Conservation (phyloP, 2,888 invertebrate genomes). For the Atrina japonica region DNA sequence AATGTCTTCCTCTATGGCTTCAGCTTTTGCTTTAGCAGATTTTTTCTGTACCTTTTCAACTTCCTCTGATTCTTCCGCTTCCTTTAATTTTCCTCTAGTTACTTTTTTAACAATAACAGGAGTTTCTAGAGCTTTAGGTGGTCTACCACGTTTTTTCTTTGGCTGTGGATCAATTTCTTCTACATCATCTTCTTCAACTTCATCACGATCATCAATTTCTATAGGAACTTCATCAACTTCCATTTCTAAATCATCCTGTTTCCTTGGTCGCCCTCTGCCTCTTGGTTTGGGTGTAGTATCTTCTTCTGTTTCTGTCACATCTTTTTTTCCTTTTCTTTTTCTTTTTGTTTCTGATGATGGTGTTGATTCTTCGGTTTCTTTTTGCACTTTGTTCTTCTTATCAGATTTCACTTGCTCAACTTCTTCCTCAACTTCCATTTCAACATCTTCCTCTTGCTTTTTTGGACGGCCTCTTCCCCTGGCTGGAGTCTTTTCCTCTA, state of each 20-base stretch:
- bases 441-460: conserved; percentile 39
- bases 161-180: conserved; percentile 42
- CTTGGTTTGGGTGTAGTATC: no score
- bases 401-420: conserved; percentile 16
- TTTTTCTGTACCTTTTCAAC: conserved; percentile 3
- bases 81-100: conserved; percentile 6
- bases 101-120: conserved; percentile 7
- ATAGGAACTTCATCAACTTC: conserved; percentile 33
- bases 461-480: conserved; percentile 51
- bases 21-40: conserved; percentile 6
- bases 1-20: background rate
- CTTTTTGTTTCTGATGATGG: conserved; percentile 6
- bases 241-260: conserved; percentile 17
- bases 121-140: conserved; percentile 23
- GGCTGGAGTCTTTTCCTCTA: conserved; percentile 41
- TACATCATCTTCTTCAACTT: conserved; percentile 48
- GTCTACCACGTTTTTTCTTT: conserved; percentile 39
- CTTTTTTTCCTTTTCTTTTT: conserved; percentile 9
- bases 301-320: background rate
- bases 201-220: conserved; percentile 27
- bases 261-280: conserved; percentile 4
- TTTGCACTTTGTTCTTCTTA: conserved; percentile 18
- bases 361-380: conserved; percentile 4
- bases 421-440: conserved; percentile 39
- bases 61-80: conserved; percentile 34